These are phyloP conservation scores for Pterobdella sp. DNA, from an alignment of 2,888 invertebrate species.

Conservation along the genomic window DNA sequence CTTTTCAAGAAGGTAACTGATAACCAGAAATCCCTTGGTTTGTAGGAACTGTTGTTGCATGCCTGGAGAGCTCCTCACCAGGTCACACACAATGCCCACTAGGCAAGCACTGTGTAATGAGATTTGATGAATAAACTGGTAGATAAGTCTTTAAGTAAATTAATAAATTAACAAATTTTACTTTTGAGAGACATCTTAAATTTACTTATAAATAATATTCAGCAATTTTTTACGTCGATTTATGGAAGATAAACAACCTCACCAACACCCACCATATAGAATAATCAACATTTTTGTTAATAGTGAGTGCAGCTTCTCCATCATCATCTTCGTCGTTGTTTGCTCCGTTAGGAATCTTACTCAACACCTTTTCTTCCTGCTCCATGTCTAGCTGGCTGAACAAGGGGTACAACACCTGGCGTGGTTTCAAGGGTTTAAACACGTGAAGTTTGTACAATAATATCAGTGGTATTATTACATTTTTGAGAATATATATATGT, in stretches of 20 bases:
- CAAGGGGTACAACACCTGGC: conserved; percentile 79
- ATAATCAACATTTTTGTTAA: conserved; percentile 46
- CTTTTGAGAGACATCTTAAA: too few relatives aligned
- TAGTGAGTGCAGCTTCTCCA: neutral
- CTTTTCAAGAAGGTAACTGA: conserved; percentile 89
- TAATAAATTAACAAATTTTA: too few relatives aligned
- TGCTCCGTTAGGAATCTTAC: neutral
- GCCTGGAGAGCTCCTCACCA: conserved; percentile 90
- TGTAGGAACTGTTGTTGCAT: conserved; percentile 99
- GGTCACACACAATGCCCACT: conserved; percentile 89
- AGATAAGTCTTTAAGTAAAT: too few relatives aligned
- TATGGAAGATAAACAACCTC: too few relatives aligned
- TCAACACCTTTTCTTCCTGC: conserved; percentile 36
- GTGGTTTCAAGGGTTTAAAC: too few relatives aligned
- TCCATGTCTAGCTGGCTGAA: conserved; percentile 94
- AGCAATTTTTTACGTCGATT: too few relatives aligned
- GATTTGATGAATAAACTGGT: too few relatives aligned
- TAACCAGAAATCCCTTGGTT: conserved; percentile 93
- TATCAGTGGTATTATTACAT: too few relatives aligned
- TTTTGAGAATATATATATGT: too few relatives aligned
- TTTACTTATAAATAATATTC: too few relatives aligned
- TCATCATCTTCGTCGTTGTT: neutral
- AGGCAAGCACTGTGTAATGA: conserved; percentile 72
- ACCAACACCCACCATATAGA: conserved; percentile 53
- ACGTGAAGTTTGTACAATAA: too few relatives aligned